Conservation (phyloP, 2,797 vertebrate species). For the Enoplosus armatus region DNA sequence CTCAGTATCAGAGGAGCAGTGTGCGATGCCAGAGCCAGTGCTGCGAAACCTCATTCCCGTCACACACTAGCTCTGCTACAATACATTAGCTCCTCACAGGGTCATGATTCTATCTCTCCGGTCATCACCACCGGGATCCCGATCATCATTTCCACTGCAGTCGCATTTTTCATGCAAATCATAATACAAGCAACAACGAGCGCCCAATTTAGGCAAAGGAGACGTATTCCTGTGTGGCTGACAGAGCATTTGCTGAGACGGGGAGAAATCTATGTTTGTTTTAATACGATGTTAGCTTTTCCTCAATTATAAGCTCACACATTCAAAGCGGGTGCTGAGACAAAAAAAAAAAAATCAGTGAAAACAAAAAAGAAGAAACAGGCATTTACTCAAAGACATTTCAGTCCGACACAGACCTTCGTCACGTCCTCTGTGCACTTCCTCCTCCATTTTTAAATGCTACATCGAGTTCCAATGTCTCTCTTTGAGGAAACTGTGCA, state of each 20-base stretch:
- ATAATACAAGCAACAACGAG: conserved; percentile 70
- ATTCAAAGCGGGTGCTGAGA: conserved; percentile 23
- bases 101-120: conserved; percentile 78
- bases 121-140: conserved; percentile 80
- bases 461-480: conserved; percentile 39
- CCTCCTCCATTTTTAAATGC: conserved; percentile 54
- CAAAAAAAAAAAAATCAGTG: neutral
- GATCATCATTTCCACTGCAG: conserved; percentile 79
- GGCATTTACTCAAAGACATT: conserved; percentile 39
- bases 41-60: conserved; percentile 81
- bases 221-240: conserved; percentile 72
- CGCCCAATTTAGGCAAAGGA: conserved; percentile 66
- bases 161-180: conserved; percentile 83
- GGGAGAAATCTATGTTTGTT: conserved; percentile 60
- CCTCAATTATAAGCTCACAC: conserved; percentile 68
- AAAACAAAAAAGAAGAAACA: conserved; percentile 42
- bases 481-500: conserved; percentile 59
- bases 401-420: conserved; percentile 14
- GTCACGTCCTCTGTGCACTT: conserved; percentile 10
- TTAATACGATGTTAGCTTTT: conserved; percentile 53
- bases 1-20: conserved; percentile 67
- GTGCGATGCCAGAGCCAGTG: conserved; percentile 51
- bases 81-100: conserved; percentile 85
- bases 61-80: conserved; percentile 75
- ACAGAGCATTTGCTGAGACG: conserved; percentile 73